Percentiles rank a stretch among this genome's conserved stretches.
Evolutionary conservation across 2,113 vertebrate species (phyloP).

Genomic region (Malaclemys terrapin): DNA sequence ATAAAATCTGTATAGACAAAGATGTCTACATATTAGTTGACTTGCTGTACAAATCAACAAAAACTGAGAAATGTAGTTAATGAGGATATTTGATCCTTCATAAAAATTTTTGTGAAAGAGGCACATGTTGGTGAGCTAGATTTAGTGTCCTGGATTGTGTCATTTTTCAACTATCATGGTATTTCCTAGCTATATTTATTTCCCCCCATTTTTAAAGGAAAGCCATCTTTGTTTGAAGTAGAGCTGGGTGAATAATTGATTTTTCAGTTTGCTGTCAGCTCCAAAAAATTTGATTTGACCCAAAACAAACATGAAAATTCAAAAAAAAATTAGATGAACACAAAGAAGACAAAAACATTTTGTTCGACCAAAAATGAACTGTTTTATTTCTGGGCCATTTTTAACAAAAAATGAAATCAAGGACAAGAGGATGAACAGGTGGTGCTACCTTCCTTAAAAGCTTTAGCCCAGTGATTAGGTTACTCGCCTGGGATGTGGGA

Average conservation of each 20-base stretch:
- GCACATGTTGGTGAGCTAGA: neutral
- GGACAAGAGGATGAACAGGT: no score
- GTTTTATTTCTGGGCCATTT: neutral
- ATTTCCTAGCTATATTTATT: neutral
- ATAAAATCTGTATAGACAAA: neutral
- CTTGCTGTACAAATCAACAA: neutral
- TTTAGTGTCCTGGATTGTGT: neutral
- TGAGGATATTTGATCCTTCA: neutral
- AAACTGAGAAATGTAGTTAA: neutral
- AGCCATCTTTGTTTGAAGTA: neutral
- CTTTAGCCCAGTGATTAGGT: no score
- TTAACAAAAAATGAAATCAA: neutral
- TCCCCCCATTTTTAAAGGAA: neutral
- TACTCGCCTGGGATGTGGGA: no score
- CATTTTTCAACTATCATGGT: neutral
- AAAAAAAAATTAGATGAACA: neutral
- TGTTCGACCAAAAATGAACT: neutral
- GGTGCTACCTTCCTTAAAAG: no score
- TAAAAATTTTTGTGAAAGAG: neutral
- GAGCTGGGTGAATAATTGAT: neutral
- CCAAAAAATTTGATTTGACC: neutral
- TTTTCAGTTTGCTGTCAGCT: neutral
- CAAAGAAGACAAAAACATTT: neutral
- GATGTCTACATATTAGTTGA: neutral
- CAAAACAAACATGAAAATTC: neutral